Conservation (phyloP, 1,140 invertebrate genomes). For the Goniozus legneri region DNA sequence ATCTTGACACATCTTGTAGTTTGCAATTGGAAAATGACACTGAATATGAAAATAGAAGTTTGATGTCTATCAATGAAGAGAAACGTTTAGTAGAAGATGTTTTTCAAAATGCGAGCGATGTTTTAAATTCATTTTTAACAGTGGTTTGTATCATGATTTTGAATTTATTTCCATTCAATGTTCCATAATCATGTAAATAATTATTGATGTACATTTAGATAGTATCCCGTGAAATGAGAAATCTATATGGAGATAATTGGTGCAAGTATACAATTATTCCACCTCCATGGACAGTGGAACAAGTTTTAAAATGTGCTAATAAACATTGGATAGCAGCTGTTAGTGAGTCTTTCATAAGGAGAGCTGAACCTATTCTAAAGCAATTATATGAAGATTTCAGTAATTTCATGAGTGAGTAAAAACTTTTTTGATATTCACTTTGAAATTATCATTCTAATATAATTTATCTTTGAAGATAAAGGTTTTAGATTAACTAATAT, state of each 20-base stretch:
- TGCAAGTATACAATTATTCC: constrained; percentile 33
- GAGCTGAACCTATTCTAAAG: constrained; percentile 25
- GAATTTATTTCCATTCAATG: neutral
- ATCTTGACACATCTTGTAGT: constrained; percentile 5
- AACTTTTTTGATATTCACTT: neutral
- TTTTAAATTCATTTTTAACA: constrained; percentile 31
- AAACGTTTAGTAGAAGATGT: constrained; percentile 31
- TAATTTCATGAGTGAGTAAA: constrained; percentile 17
- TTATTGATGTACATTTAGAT: constrained; percentile 32
- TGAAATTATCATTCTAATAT: neutral
- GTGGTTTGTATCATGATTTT: constrained; percentile 21
- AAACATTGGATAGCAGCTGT: constrained; percentile 49
- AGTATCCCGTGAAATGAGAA: constrained; percentile 40
- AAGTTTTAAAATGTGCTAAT: constrained; percentile 42
- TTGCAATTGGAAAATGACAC: neutral
- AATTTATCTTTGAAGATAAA: neutral
- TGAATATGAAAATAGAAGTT: neutral
- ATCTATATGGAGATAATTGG: constrained; percentile 41
- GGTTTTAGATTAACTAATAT: constrained; percentile 22
- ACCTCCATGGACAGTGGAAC: constrained; percentile 43
- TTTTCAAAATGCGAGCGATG: constrained; percentile 28
- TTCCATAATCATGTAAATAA: constrained; percentile 8
- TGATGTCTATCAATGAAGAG: constrained; percentile 19
- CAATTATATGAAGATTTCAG: constrained; percentile 30
- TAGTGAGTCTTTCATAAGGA: constrained; percentile 32